Evolutionary conservation across 2,888 invertebrate species (phyloP), one percentile per base, ranked within the genome.

Genomic region (Steinernema carpocapsae): DNA sequence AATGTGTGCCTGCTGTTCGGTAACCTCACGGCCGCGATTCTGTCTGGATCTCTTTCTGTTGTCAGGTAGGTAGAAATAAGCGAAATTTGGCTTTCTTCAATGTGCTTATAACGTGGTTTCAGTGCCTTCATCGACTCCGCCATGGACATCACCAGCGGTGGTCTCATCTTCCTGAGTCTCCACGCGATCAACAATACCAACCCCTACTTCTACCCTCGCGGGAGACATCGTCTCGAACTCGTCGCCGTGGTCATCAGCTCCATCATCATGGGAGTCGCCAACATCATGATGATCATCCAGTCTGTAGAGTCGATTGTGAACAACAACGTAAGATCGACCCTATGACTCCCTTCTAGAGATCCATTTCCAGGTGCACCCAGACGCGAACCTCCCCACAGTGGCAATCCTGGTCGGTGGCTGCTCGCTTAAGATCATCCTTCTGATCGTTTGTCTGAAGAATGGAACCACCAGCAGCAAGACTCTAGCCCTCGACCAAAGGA

Each of bases 61-160:
- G 88, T 90, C 72, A 89, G 89, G 76, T 88, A 86, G 74, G 82
- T 88, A 52, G 6, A 71, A 43, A 26, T 0, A 71, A n/a, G n/a
- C n/a, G n/a, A n/a, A n/a, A n/a, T n/a, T n/a, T n/a, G n/a, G n/a
- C n/a, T n/a, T n/a, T n/a, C n/a, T n/a, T n/a, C n/a, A n/a, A n/a
- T n/a, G n/a, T n/a, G n/a, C n/a, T n/a, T n/a, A n/a, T n/a, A n/a
- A n/a, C n/a, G n/a, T n/a, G n/a, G n/a, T 59, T 82, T 72, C 72
- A 89, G 89, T 74, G 88, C 89, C 71, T 87, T 90, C 74, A 87
- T 90, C n/a, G 90, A 90, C 83, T 89, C 89, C 52, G 82, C 85
- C 14, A 88, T 90, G 75, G 90, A 90, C 80, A 82, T 90, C 1
- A 80, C 88, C 6, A 88, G 89, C 22, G 88, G 89, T 7, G 73